Conservation (phyloP, 2,113 vertebrate species). For the Plotosus lineatus region DNA sequence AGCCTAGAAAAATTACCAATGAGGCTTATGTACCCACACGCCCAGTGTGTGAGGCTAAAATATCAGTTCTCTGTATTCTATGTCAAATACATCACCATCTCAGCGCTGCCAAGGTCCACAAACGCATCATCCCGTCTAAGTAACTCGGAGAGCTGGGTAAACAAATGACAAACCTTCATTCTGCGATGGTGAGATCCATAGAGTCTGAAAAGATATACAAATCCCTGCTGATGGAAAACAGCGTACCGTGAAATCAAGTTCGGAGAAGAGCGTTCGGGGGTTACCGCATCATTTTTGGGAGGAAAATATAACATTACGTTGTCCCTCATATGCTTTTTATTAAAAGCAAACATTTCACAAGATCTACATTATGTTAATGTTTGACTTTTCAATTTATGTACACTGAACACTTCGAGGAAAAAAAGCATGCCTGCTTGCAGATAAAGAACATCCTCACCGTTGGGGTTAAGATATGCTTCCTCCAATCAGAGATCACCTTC, state of each 20-base stretch:
- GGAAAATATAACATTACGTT: background rate
- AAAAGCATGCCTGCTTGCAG: too few relatives aligned
- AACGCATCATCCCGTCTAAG: slow-evolving; percentile 64
- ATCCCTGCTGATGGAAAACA: background rate
- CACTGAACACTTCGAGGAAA: too few relatives aligned
- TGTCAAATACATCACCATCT: slow-evolving; percentile 60
- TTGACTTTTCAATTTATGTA: too few relatives aligned
- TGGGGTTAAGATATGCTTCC: too few relatives aligned
- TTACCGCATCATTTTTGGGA: too few relatives aligned
- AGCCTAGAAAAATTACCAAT: background rate
- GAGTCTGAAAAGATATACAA: background rate
- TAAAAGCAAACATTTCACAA: too few relatives aligned
- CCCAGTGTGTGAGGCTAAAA: slow-evolving; percentile 15
- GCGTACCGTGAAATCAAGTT: background rate
- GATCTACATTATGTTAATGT: too few relatives aligned
- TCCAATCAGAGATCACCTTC: too few relatives aligned
- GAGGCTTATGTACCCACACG: background rate
- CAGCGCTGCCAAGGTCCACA: slow-evolving; percentile 60
- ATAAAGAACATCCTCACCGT: too few relatives aligned
- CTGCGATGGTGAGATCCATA: background rate
- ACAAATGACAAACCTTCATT: slow-evolving; percentile 46
- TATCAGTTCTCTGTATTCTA: slow-evolving; percentile 58
- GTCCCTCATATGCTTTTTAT: background rate
- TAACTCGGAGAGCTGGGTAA: slow-evolving; percentile 46
- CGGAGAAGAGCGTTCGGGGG: background rate